These are phyloP conservation scores for Lumbricus terrestris DNA, from an alignment of 2,888 invertebrate genomes.

Conservation along the genomic window DNA sequence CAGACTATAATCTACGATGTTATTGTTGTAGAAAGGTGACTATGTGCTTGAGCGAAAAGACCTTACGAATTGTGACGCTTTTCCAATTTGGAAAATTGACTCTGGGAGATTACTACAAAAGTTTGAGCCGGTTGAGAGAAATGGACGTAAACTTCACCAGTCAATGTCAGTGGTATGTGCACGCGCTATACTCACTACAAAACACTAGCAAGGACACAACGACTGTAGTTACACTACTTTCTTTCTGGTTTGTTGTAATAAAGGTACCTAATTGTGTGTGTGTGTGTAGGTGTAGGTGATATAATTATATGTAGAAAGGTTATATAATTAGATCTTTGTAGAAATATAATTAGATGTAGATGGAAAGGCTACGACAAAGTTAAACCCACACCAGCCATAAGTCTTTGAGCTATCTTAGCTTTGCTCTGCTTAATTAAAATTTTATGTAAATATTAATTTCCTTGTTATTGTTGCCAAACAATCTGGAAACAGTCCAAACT, in stretches of 20 bases:
- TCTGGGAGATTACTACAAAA: conserved; percentile 72
- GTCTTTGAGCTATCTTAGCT: background rate
- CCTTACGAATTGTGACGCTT: conserved; percentile 64
- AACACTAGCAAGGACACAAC: background rate
- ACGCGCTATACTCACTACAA: background rate
- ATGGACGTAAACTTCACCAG: conserved; percentile 27
- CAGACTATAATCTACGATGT: background rate
- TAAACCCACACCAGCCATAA: background rate
- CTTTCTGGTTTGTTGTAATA: too few relatives aligned
- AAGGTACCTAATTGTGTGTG: background rate
- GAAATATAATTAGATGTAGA: background rate
- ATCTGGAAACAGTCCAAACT: background rate
- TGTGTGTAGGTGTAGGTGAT: too few relatives aligned
- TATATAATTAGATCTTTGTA: too few relatives aligned
- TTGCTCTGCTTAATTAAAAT: background rate
- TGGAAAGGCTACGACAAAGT: background rate
- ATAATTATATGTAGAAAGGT: background rate
- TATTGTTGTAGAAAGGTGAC: conserved; percentile 73
- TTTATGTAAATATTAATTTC: background rate
- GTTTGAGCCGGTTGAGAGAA: conserved; percentile 64
- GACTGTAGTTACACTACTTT: too few relatives aligned
- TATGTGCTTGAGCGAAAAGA: conserved; percentile 80
- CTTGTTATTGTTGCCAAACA: background rate
- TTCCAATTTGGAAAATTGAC: conserved; percentile 84
- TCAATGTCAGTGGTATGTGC: conserved; percentile 33